Base-by-base conservation (phyloP, 2,797 vertebrate genomes). In the Pelochelys cantorii region DNA sequence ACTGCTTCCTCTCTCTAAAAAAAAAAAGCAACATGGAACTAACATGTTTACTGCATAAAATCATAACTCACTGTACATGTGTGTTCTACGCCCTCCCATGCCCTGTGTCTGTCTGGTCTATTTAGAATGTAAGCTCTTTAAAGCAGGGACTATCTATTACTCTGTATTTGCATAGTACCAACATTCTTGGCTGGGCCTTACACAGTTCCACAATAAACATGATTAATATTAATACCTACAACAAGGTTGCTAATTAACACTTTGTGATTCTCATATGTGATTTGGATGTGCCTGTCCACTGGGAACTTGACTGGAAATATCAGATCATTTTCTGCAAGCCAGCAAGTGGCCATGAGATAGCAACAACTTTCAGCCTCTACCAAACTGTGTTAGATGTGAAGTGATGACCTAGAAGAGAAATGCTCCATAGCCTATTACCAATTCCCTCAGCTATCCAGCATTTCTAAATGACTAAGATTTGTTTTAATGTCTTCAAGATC, bases 401-500 rank as follows among this genome's bases (percentile, higher is more conserved):
- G 3, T 68, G 2, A 3, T 91, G 89, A 94, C 81, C 60, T 54
- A 85, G 34, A 84, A 92, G 60, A 48, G 86, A 93, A 87, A 56
- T 0, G 23, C 75, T 80, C 11, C 10, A 6, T 85, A 59, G 6
- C 60, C 22, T 0, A 80, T 91, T 84, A 62, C 87, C 84, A 80
- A 77, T 71, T 91, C 52, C 42, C 18, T 82, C 79, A 87, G 75
- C 7, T 85, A 75, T 86, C 59, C 89, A 93, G 74, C 78, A 84
- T 94, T 89, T 79, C 81, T 60, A 74, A 90, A 2, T 27, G 71
- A 79, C 60, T 83, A 93, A 57, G 25, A 14, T 42, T 89, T 83
- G 88, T 79, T 86, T 93, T 84, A 81, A 78, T 22, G 81, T 48
- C 23, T 77, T 77, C 42, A 52, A 29, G 42, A 23, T 87, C 68